These are phyloP conservation scores for Lasioglossum leucozonium DNA, from an alignment of 2,888 invertebrate genomes.

Conservation along the genomic window DNA sequence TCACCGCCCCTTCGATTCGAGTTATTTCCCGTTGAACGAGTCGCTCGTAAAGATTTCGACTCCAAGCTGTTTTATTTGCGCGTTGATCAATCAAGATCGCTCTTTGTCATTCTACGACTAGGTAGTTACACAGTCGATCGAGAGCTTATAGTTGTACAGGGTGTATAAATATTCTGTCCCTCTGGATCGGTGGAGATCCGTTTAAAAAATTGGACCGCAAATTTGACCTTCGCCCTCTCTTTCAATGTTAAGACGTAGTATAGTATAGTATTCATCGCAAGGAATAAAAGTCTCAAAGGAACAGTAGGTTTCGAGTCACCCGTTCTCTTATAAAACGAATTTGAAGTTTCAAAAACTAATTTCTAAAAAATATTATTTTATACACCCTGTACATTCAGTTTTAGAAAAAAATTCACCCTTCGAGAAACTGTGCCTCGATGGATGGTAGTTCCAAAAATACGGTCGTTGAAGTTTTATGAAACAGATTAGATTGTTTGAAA, in stretches of 20 bases:
- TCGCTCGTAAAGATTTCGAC: constrained; percentile 5
- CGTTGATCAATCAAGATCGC: not conserved
- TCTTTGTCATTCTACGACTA: not conserved
- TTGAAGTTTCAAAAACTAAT: too few species aligned
- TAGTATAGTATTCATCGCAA: too few species aligned
- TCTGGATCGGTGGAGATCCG: too few species aligned
- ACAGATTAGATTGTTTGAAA: not conserved
- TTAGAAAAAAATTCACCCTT: not conserved
- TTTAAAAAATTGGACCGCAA: too few species aligned
- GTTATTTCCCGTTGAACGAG: constrained; percentile 3
- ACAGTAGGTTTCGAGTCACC: too few species aligned
- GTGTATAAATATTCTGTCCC: too few species aligned
- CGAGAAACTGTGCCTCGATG: not conserved
- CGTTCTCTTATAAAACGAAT: too few species aligned
- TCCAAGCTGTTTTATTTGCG: not conserved
- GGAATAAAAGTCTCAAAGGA: too few species aligned
- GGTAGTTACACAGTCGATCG: not conserved
- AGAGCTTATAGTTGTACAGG: not conserved
- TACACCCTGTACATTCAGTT: not conserved
- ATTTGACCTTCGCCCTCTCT: too few species aligned
- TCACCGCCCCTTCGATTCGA: not conserved
- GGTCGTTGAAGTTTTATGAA: not conserved
- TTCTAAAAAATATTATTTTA: too few species aligned
- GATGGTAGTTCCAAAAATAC: too few species aligned
- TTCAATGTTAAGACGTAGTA: too few species aligned